phyloP scores from a whole-genome alignment of 2,888 invertebrate species.

The Argyra leucocephala region DNA sequence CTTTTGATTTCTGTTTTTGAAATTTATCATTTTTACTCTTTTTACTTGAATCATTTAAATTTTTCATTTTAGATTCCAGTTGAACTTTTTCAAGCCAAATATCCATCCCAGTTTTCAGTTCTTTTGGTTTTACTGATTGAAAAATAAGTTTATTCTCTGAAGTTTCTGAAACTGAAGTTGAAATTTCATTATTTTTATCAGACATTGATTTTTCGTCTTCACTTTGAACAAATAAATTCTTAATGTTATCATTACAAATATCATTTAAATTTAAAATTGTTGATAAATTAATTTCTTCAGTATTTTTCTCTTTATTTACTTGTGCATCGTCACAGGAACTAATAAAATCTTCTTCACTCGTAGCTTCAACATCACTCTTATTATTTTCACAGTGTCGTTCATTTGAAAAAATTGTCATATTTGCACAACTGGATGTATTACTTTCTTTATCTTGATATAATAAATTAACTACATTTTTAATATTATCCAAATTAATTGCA shows the following conservation, averaged over 20 bases:
- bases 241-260: not conserved
- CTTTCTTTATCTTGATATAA: too few species aligned
- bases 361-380: too few species aligned
- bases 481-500: too few species aligned
- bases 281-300: not conserved
- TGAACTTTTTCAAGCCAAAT: not conserved
- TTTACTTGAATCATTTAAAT: not conserved
- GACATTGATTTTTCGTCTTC: not conserved
- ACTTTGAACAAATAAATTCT: not conserved
- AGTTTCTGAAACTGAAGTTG: not conserved
- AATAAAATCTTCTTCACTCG: too few species aligned
- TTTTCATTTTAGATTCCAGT: not conserved
- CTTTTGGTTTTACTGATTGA: not conserved
- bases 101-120: not conserved
- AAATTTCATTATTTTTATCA: not conserved
- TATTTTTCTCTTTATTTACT: too few species aligned
- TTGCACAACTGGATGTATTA: too few species aligned
- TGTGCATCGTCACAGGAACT: too few species aligned
- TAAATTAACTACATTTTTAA: too few species aligned
- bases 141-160: not conserved
- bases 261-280: not conserved
- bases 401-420: too few species aligned
- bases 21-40: not conserved
- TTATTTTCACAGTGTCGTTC: too few species aligned
- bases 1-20: not conserved